Percentiles rank a stretch among this genome's conserved stretches.
phyloP scores from a whole-genome alignment of 2,888 invertebrate genomes.

The Doris montereyensis region DNA sequence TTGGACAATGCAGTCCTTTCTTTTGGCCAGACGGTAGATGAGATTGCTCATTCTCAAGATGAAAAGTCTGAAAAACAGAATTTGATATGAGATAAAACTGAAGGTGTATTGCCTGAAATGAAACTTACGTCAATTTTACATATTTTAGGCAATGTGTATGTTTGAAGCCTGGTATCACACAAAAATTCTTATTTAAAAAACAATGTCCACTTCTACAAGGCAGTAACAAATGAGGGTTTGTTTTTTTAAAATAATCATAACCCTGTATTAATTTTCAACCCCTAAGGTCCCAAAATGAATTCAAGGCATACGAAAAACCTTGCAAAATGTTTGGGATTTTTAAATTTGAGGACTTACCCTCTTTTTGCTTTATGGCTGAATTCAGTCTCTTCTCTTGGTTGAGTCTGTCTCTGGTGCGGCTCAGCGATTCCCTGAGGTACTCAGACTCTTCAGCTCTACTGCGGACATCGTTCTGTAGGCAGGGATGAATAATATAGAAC shows the following conservation, averaged over 20 bases:
- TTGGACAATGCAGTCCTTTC: slow-evolving; percentile 44
- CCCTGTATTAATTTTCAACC: too few relatives aligned
- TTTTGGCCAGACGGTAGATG: slow-evolving; percentile 39
- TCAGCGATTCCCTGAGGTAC: slow-evolving; percentile 69
- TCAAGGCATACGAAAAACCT: background rate
- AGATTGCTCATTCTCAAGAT: slow-evolving; percentile 61
- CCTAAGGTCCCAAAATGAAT: background rate
- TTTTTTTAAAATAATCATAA: too few relatives aligned
- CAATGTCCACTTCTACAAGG: too few relatives aligned
- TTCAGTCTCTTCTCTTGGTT: slow-evolving; percentile 72
- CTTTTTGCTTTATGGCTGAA: slow-evolving; percentile 70
- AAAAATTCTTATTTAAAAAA: too few relatives aligned
- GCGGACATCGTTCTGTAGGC: slow-evolving; percentile 66
- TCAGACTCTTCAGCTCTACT: slow-evolving; percentile 68
- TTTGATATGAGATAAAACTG: background rate
- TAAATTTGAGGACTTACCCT: slow-evolving; percentile 52
- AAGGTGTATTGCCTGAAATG: background rate
- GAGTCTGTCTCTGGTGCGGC: slow-evolving; percentile 64
- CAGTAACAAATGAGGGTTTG: too few relatives aligned
- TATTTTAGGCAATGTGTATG: too few relatives aligned
- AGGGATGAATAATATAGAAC: too few relatives aligned
- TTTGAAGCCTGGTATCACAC: too few relatives aligned
- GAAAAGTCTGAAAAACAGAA: slow-evolving; percentile 65
- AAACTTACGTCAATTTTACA: too few relatives aligned
- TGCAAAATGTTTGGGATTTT: too few relatives aligned